These are phyloP conservation scores for Alouatta palliata DNA, from an alignment of 2,113 vertebrate species.

Conservation along the genomic window DNA sequence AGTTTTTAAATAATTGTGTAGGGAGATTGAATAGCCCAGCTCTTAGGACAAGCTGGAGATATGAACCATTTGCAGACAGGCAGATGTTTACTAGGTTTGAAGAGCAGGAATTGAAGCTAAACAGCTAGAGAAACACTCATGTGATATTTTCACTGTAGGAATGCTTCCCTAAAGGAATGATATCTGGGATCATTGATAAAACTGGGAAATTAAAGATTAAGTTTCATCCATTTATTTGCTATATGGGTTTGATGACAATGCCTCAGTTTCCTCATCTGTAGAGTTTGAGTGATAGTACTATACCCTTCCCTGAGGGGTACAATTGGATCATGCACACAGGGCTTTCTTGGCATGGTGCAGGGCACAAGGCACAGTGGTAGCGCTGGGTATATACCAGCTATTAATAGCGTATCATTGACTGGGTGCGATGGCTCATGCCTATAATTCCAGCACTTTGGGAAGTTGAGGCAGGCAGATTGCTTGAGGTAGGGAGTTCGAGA, in stretches of 20 bases:
- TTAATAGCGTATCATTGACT: neutral
- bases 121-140: neutral
- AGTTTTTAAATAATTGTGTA: neutral
- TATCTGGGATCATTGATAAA: neutral
- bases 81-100: neutral
- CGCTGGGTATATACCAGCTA: neutral
- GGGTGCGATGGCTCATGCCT: too few species aligned
- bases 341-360: neutral
- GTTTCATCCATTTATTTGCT: neutral
- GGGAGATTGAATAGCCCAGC: neutral
- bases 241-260: neutral
- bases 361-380: neutral
- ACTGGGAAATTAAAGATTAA: neutral
- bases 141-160: neutral
- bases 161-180: neutral
- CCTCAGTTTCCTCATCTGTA: neutral
- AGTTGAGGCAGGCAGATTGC: too few species aligned
- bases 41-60: neutral
- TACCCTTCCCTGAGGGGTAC: neutral
- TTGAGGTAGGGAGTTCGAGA: too few species aligned
- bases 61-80: neutral
- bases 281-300: neutral
- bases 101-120: neutral
- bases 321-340: fast-evolving
- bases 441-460: too few species aligned